Evolutionary conservation across 2,888 invertebrate genomes (phyloP).

Genomic region (Unio pictorum): DNA sequence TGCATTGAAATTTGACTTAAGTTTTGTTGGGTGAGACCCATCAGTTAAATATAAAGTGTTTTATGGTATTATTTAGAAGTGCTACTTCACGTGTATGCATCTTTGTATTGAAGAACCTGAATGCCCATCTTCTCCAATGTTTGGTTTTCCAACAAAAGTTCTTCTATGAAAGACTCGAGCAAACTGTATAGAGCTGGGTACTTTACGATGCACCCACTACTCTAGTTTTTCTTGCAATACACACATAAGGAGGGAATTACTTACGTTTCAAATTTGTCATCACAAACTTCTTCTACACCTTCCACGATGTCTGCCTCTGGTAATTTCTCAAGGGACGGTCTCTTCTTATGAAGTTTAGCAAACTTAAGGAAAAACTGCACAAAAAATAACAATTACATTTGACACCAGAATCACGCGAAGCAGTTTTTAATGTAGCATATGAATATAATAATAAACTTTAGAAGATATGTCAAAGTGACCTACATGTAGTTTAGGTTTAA

Average conservation of each 20-base stretch:
- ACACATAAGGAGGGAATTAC: constrained; percentile 1
- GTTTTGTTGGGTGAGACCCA: no score
- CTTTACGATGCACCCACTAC: no score
- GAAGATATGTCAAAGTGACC: not conserved
- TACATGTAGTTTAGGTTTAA: not conserved
- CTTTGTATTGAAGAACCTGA: no score
- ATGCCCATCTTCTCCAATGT: no score
- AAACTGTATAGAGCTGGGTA: not conserved
- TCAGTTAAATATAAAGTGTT: no score
- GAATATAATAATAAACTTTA: not conserved
- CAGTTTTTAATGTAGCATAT: not conserved
- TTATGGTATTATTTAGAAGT: no score
- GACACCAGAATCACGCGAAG: no score
- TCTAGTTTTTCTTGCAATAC: not conserved
- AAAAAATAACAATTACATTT: no score
- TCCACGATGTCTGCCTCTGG: constrained; percentile 61
- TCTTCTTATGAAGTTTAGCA: constrained; percentile 32
- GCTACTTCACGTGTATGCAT: no score
- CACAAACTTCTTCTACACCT: constrained; percentile 53
- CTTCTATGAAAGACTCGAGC: no score
- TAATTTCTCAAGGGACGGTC: constrained; percentile 42
- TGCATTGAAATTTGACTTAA: no score
- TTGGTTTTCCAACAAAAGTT: no score
- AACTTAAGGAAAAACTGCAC: constrained; percentile 42
- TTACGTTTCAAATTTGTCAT: constrained; percentile 45